Evolutionary conservation across 1,140 invertebrate species (phyloP).

Genomic region (Bombyx mandarina): DNA sequence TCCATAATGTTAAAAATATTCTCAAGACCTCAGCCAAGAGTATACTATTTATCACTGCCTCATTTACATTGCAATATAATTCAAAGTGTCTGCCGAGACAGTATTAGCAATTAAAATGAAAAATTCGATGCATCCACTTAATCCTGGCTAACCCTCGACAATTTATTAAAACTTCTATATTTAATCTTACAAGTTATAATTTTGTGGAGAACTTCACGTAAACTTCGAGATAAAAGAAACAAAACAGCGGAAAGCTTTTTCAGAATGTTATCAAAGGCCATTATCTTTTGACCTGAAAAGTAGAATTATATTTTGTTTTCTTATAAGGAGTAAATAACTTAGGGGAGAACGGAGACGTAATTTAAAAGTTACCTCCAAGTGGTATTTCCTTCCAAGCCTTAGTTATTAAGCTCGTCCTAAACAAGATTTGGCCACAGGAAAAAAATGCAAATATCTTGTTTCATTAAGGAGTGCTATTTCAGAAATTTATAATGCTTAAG

Average conservation of each 20-base stretch:
- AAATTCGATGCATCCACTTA: conserved; percentile 35
- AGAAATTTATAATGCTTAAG: neutral
- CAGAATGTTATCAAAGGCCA: conserved; percentile 63
- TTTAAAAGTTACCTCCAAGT: conserved; percentile 54
- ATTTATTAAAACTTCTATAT: conserved; percentile 65
- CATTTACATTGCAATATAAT: neutral
- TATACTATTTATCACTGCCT: neutral
- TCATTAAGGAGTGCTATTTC: conserved; percentile 16
- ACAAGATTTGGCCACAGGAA: conserved; percentile 26
- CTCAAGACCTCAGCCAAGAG: too few relatives aligned
- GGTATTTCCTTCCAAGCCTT: conserved; percentile 25
- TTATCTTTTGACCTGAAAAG: conserved; percentile 65
- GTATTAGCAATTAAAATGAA: conserved; percentile 14
- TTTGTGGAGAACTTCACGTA: conserved; percentile 55
- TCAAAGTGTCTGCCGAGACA: neutral
- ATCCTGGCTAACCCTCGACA: conserved; percentile 41
- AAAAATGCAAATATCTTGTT: conserved; percentile 25
- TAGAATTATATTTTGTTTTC: conserved; percentile 61
- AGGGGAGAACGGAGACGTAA: conserved; percentile 47
- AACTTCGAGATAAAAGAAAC: conserved; percentile 62
- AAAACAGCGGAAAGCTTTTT: conserved; percentile 67
- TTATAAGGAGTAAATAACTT: conserved; percentile 64
- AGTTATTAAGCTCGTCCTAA: conserved; percentile 31
- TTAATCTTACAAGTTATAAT: conserved; percentile 66
- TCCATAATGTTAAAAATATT: neutral